Evolutionary conservation across 37 sponge, comb jelly and placozoan genomes (phyloP).

Genomic region (Aplysina aerophoba): DNA sequence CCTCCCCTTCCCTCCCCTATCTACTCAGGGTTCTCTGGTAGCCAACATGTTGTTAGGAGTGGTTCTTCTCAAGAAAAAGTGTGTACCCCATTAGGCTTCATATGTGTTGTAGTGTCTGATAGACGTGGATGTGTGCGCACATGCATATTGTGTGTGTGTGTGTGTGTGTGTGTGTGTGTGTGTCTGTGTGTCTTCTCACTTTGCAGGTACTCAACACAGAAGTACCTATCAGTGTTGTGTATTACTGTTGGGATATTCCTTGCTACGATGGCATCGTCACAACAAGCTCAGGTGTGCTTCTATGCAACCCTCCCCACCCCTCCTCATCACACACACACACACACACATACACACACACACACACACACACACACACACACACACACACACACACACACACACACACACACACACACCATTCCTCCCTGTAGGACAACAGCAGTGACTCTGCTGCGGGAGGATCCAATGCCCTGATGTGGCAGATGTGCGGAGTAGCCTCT

Average conservation of each 20-base stretch:
- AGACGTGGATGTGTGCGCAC: too few relatives aligned
- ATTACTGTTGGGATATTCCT: conserved; percentile 86
- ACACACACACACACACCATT: too few relatives aligned
- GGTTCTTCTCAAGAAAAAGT: conserved; percentile 60
- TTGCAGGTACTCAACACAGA: conserved; percentile 72
- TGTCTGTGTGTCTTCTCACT: neutral
- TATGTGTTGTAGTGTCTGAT: too few relatives aligned
- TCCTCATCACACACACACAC: too few relatives aligned
- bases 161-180: neutral
- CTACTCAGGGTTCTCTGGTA: conserved; percentile 83
- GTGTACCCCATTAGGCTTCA: neutral
- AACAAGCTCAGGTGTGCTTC: conserved; percentile 15
- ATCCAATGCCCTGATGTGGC: neutral
- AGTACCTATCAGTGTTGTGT: conserved; percentile 84
- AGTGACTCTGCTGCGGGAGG: neutral
- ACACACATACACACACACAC: too few relatives aligned
- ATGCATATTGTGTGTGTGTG: neutral
- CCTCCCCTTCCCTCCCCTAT: neutral
- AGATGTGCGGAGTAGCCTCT: conserved; percentile 66
- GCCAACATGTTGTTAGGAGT: conserved; percentile 90
- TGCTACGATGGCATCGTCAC: conserved; percentile 80
- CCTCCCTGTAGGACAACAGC: too few relatives aligned
- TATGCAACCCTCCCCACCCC: too few relatives aligned
- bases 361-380: too few relatives aligned
- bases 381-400: too few relatives aligned